Evolutionary conservation across 1,140 invertebrate species (phyloP).

Genomic region (Atopsyche davidsoni): DNA sequence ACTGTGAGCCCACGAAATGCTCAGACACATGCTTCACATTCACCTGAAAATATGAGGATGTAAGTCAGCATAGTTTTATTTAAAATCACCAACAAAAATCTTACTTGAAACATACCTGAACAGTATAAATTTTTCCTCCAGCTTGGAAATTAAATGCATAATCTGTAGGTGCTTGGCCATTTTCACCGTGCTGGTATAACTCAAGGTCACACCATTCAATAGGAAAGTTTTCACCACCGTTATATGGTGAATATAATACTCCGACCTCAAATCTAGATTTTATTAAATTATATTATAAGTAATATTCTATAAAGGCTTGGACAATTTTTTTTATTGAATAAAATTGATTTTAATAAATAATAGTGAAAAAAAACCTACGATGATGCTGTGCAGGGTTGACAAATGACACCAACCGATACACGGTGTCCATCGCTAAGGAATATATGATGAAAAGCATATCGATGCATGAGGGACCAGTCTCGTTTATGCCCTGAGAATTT

Average conservation of each 20-base stretch:
- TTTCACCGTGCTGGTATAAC: slow-evolving; percentile 61
- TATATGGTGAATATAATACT: slow-evolving; percentile 50
- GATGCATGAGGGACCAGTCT: slow-evolving; percentile 64
- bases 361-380: slow-evolving; percentile 39
- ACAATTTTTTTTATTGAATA: slow-evolving; percentile 9
- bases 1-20: slow-evolving; percentile 61
- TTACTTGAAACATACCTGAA: slow-evolving; percentile 36
- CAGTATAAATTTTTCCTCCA: slow-evolving; percentile 47
- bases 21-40: slow-evolving; percentile 52
- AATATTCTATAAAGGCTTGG: not conserved
- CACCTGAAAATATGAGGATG: slow-evolving; percentile 37
- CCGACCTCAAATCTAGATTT: slow-evolving; percentile 55
- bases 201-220: slow-evolving; percentile 56
- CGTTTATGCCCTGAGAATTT: slow-evolving; percentile 50
- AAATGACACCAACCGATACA: slow-evolving; percentile 58
- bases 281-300: slow-evolving; percentile 3
- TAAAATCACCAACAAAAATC: not conserved
- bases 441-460: slow-evolving; percentile 66
- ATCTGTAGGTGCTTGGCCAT: slow-evolving; percentile 54
- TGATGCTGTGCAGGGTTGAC: slow-evolving; percentile 57
- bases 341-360: not conserved
- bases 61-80: slow-evolving; percentile 2
- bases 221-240: slow-evolving; percentile 49
- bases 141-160: slow-evolving; percentile 58
- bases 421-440: slow-evolving; percentile 56